A percentile compares a stretch with the other conserved stretches of the same genome.
These are phyloP conservation scores for Callopanchax toddi DNA, from an alignment of 2,113 vertebrate genomes.

Conservation along the genomic window DNA sequence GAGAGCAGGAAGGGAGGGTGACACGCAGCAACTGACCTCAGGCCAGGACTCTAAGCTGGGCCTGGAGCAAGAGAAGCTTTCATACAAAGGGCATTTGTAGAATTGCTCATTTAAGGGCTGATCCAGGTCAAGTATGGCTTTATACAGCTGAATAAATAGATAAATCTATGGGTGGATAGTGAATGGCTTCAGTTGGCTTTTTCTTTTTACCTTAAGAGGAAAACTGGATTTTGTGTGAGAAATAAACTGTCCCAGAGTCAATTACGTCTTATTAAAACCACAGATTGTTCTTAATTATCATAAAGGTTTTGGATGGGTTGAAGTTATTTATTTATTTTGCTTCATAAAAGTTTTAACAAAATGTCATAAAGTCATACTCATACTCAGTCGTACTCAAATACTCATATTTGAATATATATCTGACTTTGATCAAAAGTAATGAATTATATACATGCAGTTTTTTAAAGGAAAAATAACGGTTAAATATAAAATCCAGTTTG, in stretches of 20 bases:
- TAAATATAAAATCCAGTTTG: too few relatives aligned
- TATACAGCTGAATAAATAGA: conserved; percentile 26
- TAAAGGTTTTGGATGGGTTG: background rate
- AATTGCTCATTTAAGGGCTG: background rate
- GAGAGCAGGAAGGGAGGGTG: background rate
- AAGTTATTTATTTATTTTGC: background rate
- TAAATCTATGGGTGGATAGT: conserved; percentile 7
- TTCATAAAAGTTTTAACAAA: background rate
- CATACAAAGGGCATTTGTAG: background rate
- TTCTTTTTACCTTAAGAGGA: too few relatives aligned
- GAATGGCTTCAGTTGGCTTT: background rate
- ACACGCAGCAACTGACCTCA: background rate
- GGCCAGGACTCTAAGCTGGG: too few relatives aligned
- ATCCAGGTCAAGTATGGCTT: background rate
- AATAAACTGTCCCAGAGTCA: background rate
- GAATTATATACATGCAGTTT: too few relatives aligned
- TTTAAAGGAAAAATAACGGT: too few relatives aligned
- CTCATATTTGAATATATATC: too few relatives aligned
- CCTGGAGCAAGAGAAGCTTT: too few relatives aligned
- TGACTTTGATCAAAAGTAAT: too few relatives aligned
- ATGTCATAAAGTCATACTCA: too few relatives aligned
- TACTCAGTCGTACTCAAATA: too few relatives aligned
- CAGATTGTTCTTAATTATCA: background rate
- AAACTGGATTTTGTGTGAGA: background rate
- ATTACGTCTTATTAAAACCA: conserved; percentile 15